phyloP scores from a whole-genome alignment of 30 jellyfish, hydroid and myxozoan species.

The Chironex yamaguchii region DNA sequence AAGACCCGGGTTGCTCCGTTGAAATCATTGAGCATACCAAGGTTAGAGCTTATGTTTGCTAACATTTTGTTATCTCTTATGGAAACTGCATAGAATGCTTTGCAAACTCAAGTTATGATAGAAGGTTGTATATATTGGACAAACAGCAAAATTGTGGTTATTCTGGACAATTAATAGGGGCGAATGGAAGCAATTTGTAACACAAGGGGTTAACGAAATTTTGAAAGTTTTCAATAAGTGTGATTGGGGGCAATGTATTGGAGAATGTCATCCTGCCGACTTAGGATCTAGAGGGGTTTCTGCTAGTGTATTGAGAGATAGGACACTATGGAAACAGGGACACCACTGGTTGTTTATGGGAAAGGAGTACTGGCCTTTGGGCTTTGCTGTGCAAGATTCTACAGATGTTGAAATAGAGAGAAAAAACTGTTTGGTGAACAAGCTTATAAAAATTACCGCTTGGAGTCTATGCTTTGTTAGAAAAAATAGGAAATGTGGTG shows the following conservation, averaged over 20 bases:
- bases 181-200: slow-evolving; percentile 8
- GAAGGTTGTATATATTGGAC: neutral
- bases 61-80: neutral
- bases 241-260: slow-evolving; percentile 20
- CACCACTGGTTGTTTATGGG: slow-evolving; percentile 35
- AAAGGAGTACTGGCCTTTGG: slow-evolving; percentile 30
- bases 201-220: slow-evolving; percentile 10
- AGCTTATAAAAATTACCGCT: slow-evolving; percentile 17
- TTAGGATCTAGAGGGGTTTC: slow-evolving; percentile 55
- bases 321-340: slow-evolving; percentile 52
- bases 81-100: neutral
- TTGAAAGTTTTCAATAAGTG: neutral
- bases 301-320: slow-evolving; percentile 1
- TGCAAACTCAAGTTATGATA: slow-evolving; percentile 23
- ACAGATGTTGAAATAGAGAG: neutral
- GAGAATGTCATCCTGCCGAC: slow-evolving; percentile 43
- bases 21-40: slow-evolving; percentile 10
- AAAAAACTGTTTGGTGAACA: slow-evolving; percentile 1
- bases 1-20: slow-evolving; percentile 19
- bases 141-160: neutral
- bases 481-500: neutral
- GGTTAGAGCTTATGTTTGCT: slow-evolving; percentile 16
- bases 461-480: neutral
- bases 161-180: neutral
- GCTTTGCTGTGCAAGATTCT: neutral